A percentile compares a stretch with the other conserved stretches of the same genome.
These are phyloP conservation scores for Formica exsecta DNA, from an alignment of 1,140 invertebrate genomes.

Conservation along the genomic window DNA sequence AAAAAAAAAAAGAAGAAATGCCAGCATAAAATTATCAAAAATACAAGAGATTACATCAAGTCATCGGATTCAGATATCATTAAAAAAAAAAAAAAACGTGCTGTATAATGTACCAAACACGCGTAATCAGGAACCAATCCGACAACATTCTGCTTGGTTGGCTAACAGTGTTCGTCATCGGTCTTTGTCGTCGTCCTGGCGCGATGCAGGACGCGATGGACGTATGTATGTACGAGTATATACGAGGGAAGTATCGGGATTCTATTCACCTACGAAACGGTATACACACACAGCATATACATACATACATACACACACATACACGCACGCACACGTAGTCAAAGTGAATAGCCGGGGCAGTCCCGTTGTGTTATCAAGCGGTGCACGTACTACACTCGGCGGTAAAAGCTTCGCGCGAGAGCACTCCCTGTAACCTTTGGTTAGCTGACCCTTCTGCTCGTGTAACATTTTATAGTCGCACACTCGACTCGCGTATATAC, in stretches of 20 bases:
- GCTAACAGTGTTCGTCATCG: not conserved
- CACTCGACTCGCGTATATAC: slow-evolving; percentile 37
- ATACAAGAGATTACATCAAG: not conserved
- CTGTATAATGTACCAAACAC: no score
- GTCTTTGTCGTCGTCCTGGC: not conserved
- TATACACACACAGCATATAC: slow-evolving; percentile 21
- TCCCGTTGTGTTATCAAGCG: slow-evolving; percentile 33
- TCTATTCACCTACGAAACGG: slow-evolving; percentile 52
- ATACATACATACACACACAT: slow-evolving; percentile 9
- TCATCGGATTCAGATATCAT: not conserved
- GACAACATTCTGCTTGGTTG: not conserved
- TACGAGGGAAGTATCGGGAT: slow-evolving; percentile 21
- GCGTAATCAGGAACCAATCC: not conserved
- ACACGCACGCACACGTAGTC: not conserved
- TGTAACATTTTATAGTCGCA: slow-evolving; percentile 48
- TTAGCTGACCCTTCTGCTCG: slow-evolving; percentile 49
- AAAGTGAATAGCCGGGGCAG: not conserved
- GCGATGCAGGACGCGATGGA: not conserved
- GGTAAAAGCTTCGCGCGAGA: slow-evolving; percentile 47
- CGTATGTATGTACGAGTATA: not conserved
- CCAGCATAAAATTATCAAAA: not conserved
- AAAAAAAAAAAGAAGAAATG: not conserved
- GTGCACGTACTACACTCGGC: slow-evolving; percentile 36
- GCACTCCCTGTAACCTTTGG: slow-evolving; percentile 53
- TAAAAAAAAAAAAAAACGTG: not conserved